Evolutionary conservation across 2,113 vertebrate genomes (phyloP).

Genomic region (Lasiurus cinereus): DNA sequence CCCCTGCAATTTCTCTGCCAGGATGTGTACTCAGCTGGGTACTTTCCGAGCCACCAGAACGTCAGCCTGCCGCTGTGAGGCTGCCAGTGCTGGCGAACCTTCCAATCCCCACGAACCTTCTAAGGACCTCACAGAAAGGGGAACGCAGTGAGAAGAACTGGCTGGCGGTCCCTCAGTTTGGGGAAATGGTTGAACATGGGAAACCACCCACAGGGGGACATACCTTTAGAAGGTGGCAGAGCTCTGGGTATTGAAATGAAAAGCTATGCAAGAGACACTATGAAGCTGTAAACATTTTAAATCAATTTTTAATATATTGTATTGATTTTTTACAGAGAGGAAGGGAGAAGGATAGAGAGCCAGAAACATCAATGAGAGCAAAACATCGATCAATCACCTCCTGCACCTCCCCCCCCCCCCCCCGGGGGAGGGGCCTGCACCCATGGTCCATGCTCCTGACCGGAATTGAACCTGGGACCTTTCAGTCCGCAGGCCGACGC

Average conservation of each 20-base stretch:
- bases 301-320: neutral
- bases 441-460: too few species aligned
- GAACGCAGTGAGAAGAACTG: neutral
- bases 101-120: neutral
- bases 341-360: too few species aligned
- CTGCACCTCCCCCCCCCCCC: too few species aligned
- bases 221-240: neutral
- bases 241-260: neutral
- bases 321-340: too few species aligned
- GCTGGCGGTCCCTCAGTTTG: neutral
- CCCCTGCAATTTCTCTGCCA: neutral
- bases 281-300: neutral
- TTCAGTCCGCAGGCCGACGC: too few species aligned
- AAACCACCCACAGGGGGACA: neutral
- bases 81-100: neutral
- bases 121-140: neutral
- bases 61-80: neutral
- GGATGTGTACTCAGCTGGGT: neutral
- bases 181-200: constrained; percentile 27
- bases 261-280: neutral
- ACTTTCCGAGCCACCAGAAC: neutral
- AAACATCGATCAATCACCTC: too few species aligned
- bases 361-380: too few species aligned
- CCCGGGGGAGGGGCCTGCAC: too few species aligned
- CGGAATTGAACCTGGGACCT: too few species aligned